phyloP scores from a whole-genome alignment of 2,113 vertebrate species.

The Nycticryphes semicollaris region DNA sequence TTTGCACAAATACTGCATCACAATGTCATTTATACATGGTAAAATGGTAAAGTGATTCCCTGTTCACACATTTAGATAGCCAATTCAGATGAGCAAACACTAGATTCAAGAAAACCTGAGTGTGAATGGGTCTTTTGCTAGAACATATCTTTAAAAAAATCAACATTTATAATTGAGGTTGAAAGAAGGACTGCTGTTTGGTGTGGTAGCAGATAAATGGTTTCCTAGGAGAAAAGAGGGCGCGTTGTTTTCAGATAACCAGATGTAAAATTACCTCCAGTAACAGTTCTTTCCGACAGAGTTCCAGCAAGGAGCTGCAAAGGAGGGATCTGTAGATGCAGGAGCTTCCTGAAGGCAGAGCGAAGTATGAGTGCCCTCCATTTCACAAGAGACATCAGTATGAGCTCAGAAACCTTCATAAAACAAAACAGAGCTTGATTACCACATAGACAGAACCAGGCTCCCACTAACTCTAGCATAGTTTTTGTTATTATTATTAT shows the following conservation, averaged over 20 bases:
- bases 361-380: not conserved
- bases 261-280: not conserved
- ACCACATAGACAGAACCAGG: not conserved
- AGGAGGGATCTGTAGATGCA: not conserved
- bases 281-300: not conserved
- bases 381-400: not conserved
- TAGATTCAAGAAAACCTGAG: not conserved
- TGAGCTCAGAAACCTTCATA: not conserved
- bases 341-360: not conserved
- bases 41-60: not conserved
- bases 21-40: not conserved
- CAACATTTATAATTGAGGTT: not conserved
- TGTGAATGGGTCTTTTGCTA: not conserved
- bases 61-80: not conserved
- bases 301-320: not conserved
- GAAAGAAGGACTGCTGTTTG: not conserved
- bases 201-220: not conserved
- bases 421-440: slow-evolving; percentile 17
- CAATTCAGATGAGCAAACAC: not conserved
- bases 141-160: not conserved
- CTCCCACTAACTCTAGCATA: not conserved
- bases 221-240: not conserved
- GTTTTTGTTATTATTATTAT: slow-evolving; percentile 39
- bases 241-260: not conserved
- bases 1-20: not conserved